phyloP scores from a whole-genome alignment of 1,140 invertebrate species.

The Spodoptera frugiperda region DNA sequence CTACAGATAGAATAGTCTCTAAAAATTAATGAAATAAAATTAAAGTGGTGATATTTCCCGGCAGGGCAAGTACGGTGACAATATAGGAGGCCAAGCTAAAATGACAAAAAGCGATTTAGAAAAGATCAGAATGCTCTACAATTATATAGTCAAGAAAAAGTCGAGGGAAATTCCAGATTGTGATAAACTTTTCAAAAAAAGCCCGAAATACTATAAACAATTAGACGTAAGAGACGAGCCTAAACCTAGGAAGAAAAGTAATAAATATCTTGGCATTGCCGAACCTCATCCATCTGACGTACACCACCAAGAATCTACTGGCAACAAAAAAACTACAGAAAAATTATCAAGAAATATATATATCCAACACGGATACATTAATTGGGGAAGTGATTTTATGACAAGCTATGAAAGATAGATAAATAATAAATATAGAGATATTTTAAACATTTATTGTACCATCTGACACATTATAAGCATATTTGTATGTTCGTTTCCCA shows the following conservation, averaged over 20 bases:
- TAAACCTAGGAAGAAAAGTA: conserved; percentile 59
- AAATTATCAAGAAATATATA: no score
- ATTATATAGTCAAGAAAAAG: conserved; percentile 61
- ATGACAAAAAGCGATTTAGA: conserved; percentile 67
- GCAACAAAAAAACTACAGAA: no score
- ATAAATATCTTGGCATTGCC: conserved; percentile 59
- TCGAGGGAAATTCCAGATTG: conserved; percentile 55
- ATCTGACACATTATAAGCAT: conserved; percentile 87
- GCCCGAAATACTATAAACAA: background rate
- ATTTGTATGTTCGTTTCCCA: conserved; percentile 93
- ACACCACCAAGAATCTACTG: no score
- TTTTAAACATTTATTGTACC: conserved; percentile 75
- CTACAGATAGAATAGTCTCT: no score
- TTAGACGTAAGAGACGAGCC: background rate
- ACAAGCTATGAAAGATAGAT: background rate
- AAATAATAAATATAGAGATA: conserved; percentile 26
- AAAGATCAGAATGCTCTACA: conserved; percentile 75
- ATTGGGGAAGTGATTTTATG: no score
- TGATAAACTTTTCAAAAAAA: conserved; percentile 63
- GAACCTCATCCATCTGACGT: conserved; percentile 7
- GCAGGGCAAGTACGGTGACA: background rate
- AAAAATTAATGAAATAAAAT: no score
- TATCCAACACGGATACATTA: no score
- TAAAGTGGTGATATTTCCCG: no score
- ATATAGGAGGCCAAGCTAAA: conserved; percentile 51